These are phyloP conservation scores for Phalacrocorax brasilianus DNA, from an alignment of 2,113 vertebrate genomes.

Conservation along the genomic window DNA sequence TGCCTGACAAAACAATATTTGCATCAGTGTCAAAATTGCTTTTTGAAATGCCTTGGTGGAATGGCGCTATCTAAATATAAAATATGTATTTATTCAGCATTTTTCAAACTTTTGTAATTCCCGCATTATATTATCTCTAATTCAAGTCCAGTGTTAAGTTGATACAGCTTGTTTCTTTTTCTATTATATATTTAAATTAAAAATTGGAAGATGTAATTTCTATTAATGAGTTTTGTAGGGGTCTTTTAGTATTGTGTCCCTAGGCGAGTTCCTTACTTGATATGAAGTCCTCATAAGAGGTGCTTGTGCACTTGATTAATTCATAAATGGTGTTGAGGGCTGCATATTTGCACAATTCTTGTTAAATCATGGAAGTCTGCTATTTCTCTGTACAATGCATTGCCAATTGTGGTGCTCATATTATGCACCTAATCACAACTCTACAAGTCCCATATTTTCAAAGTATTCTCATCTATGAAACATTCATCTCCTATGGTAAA, in stretches of 20 bases:
- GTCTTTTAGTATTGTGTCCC: slow-evolving; percentile 73
- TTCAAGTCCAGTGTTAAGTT: slow-evolving; percentile 57
- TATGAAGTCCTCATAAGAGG: slow-evolving; percentile 70
- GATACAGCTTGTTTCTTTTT: slow-evolving; percentile 71
- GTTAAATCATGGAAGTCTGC: slow-evolving; percentile 63
- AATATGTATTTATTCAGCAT: slow-evolving; percentile 63
- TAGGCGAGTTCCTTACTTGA: slow-evolving; percentile 65
- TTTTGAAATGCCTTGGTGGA: slow-evolving; percentile 30
- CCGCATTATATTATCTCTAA: slow-evolving; percentile 43
- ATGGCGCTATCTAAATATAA: neutral
- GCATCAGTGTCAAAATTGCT: slow-evolving; percentile 14
- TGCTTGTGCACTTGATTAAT: slow-evolving; percentile 76
- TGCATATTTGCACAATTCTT: slow-evolving; percentile 70
- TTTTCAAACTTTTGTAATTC: slow-evolving; percentile 53
- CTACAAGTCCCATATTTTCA: slow-evolving; percentile 17
- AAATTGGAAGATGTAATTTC: slow-evolving; percentile 72
- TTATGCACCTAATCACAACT: slow-evolving; percentile 48
- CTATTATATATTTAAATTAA: slow-evolving; percentile 78
- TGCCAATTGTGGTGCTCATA: slow-evolving; percentile 38
- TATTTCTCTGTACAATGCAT: slow-evolving; percentile 51
- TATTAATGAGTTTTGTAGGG: slow-evolving; percentile 77
- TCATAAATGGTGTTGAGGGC: slow-evolving; percentile 67
- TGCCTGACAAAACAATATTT: slow-evolving; percentile 25
- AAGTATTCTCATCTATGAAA: neutral
- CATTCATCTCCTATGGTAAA: slow-evolving; percentile 19